phyloP scores from a whole-genome alignment of 2,113 vertebrate genomes.

The Casuarius casuarius region DNA sequence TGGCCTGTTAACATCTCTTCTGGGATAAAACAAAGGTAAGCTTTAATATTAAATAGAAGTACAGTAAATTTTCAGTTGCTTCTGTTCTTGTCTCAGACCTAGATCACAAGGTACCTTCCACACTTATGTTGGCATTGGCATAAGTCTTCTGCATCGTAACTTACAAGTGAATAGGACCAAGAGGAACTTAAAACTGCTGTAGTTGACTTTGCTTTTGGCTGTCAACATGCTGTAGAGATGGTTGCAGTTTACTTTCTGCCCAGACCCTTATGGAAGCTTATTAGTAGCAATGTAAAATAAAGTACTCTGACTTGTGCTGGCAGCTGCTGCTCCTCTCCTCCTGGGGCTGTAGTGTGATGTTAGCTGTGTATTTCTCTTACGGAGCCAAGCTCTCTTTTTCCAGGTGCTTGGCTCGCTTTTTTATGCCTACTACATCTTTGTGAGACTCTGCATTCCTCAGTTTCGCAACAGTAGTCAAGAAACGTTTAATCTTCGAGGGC shows the following conservation, averaged over 20 bases:
- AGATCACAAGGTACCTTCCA: not conserved
- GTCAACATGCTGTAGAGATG: not conserved
- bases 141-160: not conserved
- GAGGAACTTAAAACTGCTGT: not conserved
- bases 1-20: not conserved
- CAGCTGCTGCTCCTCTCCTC: not conserved
- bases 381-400: not conserved
- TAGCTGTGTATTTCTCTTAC: not conserved
- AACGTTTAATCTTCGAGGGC: constrained; percentile 87
- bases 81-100: not conserved
- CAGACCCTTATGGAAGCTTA: not conserved
- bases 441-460: constrained; percentile 90
- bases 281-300: not conserved
- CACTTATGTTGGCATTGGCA: not conserved
- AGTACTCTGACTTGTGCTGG: not conserved
- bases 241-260: not conserved
- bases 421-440: constrained; percentile 93
- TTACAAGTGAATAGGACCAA: not conserved
- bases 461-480: constrained; percentile 89
- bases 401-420: constrained; percentile 93
- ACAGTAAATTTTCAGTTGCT: not conserved
- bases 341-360: not conserved
- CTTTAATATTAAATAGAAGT: not conserved
- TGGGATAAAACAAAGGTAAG: not conserved
- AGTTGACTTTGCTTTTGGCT: not conserved